Percentiles rank a stretch among this genome's conserved stretches.
These are phyloP conservation scores for Semibalanus balanoides DNA, from an alignment of 1,140 invertebrate species.

Conservation along the genomic window DNA sequence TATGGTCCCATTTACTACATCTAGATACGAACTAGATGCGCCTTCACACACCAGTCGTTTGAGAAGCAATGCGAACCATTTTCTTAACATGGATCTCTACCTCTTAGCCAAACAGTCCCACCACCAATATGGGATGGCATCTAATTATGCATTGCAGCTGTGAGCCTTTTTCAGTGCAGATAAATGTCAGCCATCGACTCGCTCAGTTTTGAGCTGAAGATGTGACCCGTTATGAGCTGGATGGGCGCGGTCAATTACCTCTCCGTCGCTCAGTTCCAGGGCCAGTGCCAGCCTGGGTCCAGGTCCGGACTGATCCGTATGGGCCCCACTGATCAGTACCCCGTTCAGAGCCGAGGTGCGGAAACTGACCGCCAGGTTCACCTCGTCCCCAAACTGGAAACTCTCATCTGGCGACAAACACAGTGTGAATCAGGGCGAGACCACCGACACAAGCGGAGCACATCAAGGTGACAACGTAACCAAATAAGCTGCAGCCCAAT, in stretches of 20 bases:
- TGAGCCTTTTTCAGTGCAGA: too few species aligned
- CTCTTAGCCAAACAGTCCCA: neutral
- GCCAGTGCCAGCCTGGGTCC: slow-evolving; percentile 50
- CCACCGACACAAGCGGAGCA: too few species aligned
- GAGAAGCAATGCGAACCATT: neutral
- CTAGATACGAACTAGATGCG: neutral
- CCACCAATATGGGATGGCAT: too few species aligned
- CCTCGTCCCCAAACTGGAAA: slow-evolving; percentile 48
- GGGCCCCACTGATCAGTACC: slow-evolving; percentile 57
- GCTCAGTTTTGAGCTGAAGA: too few species aligned
- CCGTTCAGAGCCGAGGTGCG: slow-evolving; percentile 65
- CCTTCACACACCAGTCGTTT: neutral
- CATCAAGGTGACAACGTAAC: too few species aligned
- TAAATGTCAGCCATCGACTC: too few species aligned
- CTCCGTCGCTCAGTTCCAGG: slow-evolving; percentile 58
- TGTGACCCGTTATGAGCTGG: too few species aligned
- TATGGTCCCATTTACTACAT: neutral
- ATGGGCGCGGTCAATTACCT: slow-evolving; percentile 33
- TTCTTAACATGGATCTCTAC: neutral
- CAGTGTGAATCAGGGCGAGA: too few species aligned
- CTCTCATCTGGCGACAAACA: slow-evolving; percentile 41
- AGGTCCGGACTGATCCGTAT: slow-evolving; percentile 47
- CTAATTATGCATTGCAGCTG: too few species aligned
- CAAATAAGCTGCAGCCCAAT: too few species aligned
- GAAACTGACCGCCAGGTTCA: slow-evolving; percentile 67